Conservation (phyloP, 2,888 invertebrate species). For the Serripes groenlandicus region DNA sequence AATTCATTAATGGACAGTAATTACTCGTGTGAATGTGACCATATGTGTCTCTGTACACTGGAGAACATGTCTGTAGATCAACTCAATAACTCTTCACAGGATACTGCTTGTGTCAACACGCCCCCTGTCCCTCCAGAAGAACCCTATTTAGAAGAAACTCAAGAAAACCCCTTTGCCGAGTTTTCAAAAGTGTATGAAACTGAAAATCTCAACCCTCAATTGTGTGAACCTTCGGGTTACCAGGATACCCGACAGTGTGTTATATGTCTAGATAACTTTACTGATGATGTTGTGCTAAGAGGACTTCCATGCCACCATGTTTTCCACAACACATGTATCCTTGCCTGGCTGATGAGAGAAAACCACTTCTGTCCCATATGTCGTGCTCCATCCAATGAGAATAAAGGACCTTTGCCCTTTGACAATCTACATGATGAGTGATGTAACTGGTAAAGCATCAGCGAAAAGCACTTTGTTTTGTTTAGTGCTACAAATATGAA, state of each 20-base stretch:
- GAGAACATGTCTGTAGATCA: background rate
- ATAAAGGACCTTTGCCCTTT: constrained; percentile 80
- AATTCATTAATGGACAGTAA: constrained; percentile 29
- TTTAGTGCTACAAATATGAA: too few relatives aligned
- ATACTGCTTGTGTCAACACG: background rate
- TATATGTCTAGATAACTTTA: constrained; percentile 88
- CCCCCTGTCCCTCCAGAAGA: constrained; percentile 20
- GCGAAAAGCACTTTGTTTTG: too few relatives aligned
- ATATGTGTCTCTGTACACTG: constrained; percentile 15
- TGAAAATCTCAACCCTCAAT: constrained; percentile 29
- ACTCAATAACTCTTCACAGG: background rate
- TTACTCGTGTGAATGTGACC: constrained; percentile 36
- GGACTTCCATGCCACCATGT: constrained; percentile 88
- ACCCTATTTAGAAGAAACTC: constrained; percentile 25
- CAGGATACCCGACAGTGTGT: constrained; percentile 87
- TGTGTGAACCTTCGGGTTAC: constrained; percentile 82
- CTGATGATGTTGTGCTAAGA: constrained; percentile 85
- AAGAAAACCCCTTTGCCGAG: constrained; percentile 34
- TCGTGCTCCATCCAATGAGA: constrained; percentile 87
- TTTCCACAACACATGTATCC: constrained; percentile 88
- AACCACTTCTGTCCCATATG: constrained; percentile 88
- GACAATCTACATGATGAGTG: constrained; percentile 13
- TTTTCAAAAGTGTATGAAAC: constrained; percentile 13
- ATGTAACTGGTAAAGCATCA: too few relatives aligned
- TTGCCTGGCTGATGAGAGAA: constrained; percentile 87